phyloP scores from a whole-genome alignment of 2,888 invertebrate species.

The Baronia brevicornis region DNA sequence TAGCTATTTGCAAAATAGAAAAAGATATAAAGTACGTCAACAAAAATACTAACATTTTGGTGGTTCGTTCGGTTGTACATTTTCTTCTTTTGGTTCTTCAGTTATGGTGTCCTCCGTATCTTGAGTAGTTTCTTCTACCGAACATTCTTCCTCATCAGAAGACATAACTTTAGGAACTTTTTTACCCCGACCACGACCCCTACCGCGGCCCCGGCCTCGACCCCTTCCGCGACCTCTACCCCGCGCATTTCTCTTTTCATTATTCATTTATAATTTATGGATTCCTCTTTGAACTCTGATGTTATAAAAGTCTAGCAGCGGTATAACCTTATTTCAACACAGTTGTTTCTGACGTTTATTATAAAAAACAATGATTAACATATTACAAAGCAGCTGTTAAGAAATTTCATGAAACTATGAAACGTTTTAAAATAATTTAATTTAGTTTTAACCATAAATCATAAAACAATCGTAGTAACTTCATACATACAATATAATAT shows the following conservation, averaged over 20 bases:
- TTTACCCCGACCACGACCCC: conserved; percentile 82
- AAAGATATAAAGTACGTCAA: conserved; percentile 18
- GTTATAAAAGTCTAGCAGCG: conserved; percentile 4
- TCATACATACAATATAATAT: too few relatives aligned
- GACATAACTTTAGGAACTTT: conserved; percentile 83
- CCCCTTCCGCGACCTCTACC: conserved; percentile 87
- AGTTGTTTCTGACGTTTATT: too few relatives aligned
- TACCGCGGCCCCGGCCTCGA: conserved; percentile 83
- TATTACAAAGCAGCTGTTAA: too few relatives aligned
- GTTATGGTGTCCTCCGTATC: conserved; percentile 65
- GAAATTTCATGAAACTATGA: too few relatives aligned
- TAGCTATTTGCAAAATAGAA: too few relatives aligned
- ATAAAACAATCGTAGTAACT: too few relatives aligned
- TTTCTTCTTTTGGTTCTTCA: conserved; percentile 64
- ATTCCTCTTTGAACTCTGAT: conserved; percentile 4
- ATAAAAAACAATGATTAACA: too few relatives aligned
- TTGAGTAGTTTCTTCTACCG: conserved; percentile 66
- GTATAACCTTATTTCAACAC: conserved; percentile 10
- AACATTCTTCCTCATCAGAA: conserved; percentile 75
- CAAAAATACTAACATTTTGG: conserved; percentile 62
- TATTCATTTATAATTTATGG: conserved; percentile 44
- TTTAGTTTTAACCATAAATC: too few relatives aligned
- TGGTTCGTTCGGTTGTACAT: conserved; percentile 56
- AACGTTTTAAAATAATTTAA: too few relatives aligned
- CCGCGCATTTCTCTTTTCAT: conserved; percentile 78